phyloP scores from a whole-genome alignment of 2,888 invertebrate species.

The Diplolepis rosae region DNA sequence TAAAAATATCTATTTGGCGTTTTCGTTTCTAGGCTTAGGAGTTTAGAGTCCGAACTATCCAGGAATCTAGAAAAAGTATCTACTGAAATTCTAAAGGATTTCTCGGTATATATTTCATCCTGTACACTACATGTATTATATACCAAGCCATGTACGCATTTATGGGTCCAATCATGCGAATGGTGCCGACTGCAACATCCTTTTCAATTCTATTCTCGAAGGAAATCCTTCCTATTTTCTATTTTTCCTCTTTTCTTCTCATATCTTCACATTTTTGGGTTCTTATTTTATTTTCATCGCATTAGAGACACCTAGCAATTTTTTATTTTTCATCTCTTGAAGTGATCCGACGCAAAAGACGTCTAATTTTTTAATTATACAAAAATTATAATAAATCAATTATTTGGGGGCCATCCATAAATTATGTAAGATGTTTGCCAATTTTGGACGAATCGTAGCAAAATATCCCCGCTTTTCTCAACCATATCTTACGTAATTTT shows the following conservation, averaged over 20 bases:
- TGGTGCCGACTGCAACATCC: constrained; percentile 51
- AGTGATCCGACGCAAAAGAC: too few species aligned
- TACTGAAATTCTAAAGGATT: constrained; percentile 19
- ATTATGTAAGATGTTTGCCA: too few species aligned
- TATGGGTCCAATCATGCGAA: constrained; percentile 56
- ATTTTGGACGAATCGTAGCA: too few species aligned
- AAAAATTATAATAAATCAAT: too few species aligned
- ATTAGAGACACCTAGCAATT: too few species aligned
- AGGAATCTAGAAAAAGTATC: constrained; percentile 58
- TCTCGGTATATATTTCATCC: background rate
- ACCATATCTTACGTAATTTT: too few species aligned
- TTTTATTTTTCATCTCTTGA: too few species aligned
- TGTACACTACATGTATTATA: background rate
- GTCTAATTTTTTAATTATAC: too few species aligned
- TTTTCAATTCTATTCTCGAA: constrained; percentile 32
- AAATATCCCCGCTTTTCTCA: too few species aligned
- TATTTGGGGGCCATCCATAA: too few species aligned
- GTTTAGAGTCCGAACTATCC: constrained; percentile 9
- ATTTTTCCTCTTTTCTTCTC: background rate
- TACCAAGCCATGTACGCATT: background rate
- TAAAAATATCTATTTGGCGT: constrained; percentile 70
- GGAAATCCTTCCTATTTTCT: constrained; percentile 28
- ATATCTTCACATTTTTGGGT: constrained; percentile 19
- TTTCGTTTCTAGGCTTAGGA: constrained; percentile 54
- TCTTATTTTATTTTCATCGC: too few species aligned